phyloP scores from a whole-genome alignment of 92 coral and sea anemone genomes.

The Micromussa lordhowensis region DNA sequence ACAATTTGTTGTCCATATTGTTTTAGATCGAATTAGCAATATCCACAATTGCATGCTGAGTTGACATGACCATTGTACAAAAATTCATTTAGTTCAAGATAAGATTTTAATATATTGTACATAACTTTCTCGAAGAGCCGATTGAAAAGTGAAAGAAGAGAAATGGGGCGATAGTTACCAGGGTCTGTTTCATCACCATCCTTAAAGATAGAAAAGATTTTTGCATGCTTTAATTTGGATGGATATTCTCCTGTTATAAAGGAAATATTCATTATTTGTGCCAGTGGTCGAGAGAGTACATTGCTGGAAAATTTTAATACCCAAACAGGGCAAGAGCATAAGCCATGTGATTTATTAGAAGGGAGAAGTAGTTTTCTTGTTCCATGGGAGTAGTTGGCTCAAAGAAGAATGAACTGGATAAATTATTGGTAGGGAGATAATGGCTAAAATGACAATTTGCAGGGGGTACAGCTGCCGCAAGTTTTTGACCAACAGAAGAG shows the following conservation, averaged over 20 bases:
- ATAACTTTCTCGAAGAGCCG: conserved; percentile 46
- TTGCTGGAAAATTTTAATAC: not conserved
- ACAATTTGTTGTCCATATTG: no score
- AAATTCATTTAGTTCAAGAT: no score
- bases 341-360: conserved; percentile 3
- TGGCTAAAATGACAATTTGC: no score
- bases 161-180: conserved; percentile 35
- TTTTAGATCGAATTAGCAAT: no score
- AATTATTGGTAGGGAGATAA: no score
- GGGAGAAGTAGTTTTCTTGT: not conserved
- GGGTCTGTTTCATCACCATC: conserved; percentile 32
- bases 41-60: no score
- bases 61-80: no score
- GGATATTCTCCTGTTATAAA: conserved; percentile 46
- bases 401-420: not conserved
- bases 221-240: conserved; percentile 51
- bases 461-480: not conserved
- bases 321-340: not conserved
- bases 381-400: no score
- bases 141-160: conserved; percentile 40
- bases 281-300: conserved; percentile 5
- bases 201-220: no score
- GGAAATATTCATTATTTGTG: conserved; percentile 35
- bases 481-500: not conserved
- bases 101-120: conserved; percentile 7